Evolutionary conservation across 1,140 invertebrate species (phyloP), one percentile per base, ranked within the genome.

Genomic region (Arion vulgaris): DNA sequence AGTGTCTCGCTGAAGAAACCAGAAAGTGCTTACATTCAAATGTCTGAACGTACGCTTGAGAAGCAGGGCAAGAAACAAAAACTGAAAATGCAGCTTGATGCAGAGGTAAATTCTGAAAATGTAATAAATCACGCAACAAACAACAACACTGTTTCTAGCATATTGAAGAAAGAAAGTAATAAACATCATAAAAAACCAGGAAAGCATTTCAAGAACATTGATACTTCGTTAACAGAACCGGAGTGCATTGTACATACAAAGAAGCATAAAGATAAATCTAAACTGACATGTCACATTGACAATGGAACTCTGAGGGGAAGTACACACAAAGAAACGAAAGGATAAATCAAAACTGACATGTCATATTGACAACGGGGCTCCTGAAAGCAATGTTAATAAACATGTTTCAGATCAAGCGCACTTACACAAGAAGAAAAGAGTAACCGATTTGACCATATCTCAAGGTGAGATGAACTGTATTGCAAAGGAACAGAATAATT

Each of bases 241-340:
- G 15, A 51, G 15, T 26, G 26, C 45, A 57, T 15, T 1, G 39
- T 38, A 5, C 71, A 62, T 28, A 28, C 38, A 34, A 17, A 57
- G 5, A 69, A 81, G 7, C 80, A 81, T 38, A 77, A 79, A 32
- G 57, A 51, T 66, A 53, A 49, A 2, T 79, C 73, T 36, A 72
- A 82, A 32, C 81, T 36, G n/a, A n/a, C 0, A 0, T 11, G 79
- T 34, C 1, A 23, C 45, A 49, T 49, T 49, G 19, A 19, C 19
- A 19, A 19, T 49, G 19, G 19, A 11, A 19, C 9, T 11, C 19
- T 9, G 19, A 49, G 45, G 9, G 9, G 9, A 49, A 49, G 45
- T 9, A 49, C 9, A 49, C 45, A 49, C 45, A 11, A 19, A 49
- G n/a, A 45, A 45, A 45, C 41, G 41, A 45, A 45, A 45, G 41